Evolutionary conservation across 1,140 invertebrate genomes (phyloP), one percentile per base, ranked within the genome.

Genomic region (Potamilus streckersoni): DNA sequence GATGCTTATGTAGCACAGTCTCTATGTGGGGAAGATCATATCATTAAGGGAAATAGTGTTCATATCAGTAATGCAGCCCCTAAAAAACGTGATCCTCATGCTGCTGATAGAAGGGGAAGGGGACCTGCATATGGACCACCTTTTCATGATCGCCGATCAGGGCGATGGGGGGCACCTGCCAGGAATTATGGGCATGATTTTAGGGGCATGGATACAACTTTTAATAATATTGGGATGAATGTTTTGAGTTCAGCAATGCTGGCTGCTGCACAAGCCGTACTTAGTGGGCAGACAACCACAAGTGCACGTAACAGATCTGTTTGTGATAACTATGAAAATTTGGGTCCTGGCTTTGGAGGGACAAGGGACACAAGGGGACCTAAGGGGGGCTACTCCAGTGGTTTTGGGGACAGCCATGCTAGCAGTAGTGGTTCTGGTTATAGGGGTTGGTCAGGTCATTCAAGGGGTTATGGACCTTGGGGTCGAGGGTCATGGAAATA

Each of bases 1-100:
- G 85, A 87, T 72, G 79, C 85, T 16, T 93, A 94, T 84, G 93
- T 96, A 85, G 95, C 93, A 87, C 95, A 93, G 92, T 93, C 95
- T 88, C 94, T 96, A 3, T 98, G 96, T 91, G 97, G 96, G 20
- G 96, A 98, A 91, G 96, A 98, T 91, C 96, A 98, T 89, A 97
- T 98, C 80, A 96, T 98, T 60, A 97, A 97, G 91, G 95, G 93
- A 75, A 95, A 96, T 11, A 97, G 96, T 76, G 95, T 98, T 13
- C 96, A 97, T 91, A 95, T 98, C 56, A 97, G 95, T 59, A 97
- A 96, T 91, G 97, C 97, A 69, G 96, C 96, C 65, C 96, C 96
- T 15, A 97, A 97, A 73, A 74, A 71, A 19, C 74, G 75, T 17
- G 80, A 81, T 20, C n/a, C 16, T 12, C 11, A 49, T 49, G 38